phyloP scores from a whole-genome alignment of 2,797 vertebrate genomes.

The Oreonectes daqikongensis region DNA sequence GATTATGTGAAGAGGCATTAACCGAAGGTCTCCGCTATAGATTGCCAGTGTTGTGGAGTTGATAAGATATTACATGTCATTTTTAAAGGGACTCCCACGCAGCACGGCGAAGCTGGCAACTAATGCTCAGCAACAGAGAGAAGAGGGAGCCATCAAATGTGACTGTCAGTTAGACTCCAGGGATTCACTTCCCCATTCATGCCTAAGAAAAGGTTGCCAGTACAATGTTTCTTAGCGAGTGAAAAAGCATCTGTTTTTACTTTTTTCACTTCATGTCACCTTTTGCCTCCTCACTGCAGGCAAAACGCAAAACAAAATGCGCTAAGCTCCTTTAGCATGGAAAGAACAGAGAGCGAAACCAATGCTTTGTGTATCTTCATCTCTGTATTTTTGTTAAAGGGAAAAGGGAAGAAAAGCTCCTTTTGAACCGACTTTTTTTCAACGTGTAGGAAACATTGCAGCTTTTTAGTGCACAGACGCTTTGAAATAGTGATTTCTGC shows the following conservation, averaged over 20 bases:
- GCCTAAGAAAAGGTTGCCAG: conserved; percentile 64
- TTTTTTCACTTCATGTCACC: conserved; percentile 65
- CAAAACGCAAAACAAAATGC: conserved; percentile 77
- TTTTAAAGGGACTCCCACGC: conserved; percentile 49
- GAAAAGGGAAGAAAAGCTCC: conserved; percentile 43
- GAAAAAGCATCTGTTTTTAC: conserved; percentile 54
- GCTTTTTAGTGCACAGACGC: conserved; percentile 30
- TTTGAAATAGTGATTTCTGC: conserved; percentile 41
- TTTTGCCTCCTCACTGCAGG: conserved; percentile 75
- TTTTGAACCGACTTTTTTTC: conserved; percentile 70
- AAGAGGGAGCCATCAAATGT: conserved; percentile 67
- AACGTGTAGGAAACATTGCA: conserved; percentile 36
- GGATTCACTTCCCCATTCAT: conserved; percentile 67
- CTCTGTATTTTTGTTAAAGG: conserved; percentile 68
- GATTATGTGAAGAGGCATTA: conserved; percentile 13
- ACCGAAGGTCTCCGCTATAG: conserved; percentile 6
- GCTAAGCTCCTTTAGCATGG: conserved; percentile 62
- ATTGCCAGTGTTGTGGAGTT: conserved; percentile 45
- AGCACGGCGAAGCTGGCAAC: conserved; percentile 35
- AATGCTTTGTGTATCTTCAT: conserved; percentile 69
- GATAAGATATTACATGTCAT: conserved; percentile 35
- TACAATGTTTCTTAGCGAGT: conserved; percentile 51
- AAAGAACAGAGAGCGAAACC: conserved; percentile 72
- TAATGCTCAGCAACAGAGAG: conserved; percentile 64
- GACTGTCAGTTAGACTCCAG: conserved; percentile 64